Conservation (phyloP, 2,888 invertebrate species). For the Andrena trimmerana region DNA sequence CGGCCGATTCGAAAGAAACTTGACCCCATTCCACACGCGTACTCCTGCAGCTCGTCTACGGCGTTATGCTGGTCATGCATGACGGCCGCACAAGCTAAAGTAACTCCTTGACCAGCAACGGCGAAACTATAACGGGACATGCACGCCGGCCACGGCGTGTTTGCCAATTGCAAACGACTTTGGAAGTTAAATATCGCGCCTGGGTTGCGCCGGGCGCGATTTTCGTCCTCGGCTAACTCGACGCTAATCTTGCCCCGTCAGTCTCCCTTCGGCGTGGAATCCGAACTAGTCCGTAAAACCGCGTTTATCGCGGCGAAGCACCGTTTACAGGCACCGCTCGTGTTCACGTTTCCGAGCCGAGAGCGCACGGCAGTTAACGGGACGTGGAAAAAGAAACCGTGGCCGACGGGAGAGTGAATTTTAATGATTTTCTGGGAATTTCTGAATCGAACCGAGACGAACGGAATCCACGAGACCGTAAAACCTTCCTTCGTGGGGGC, state of each 20-base stretch:
- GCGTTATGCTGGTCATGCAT: constrained; percentile 63
- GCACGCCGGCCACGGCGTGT: constrained; percentile 38
- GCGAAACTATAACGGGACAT: constrained; percentile 64
- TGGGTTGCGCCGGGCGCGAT: constrained; percentile 3
- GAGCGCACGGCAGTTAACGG: neutral
- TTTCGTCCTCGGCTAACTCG: constrained; percentile 39
- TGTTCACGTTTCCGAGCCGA: neutral
- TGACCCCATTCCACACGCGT: constrained; percentile 50
- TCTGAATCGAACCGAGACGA: constrained; percentile 22
- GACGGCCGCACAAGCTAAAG: constrained; percentile 23
- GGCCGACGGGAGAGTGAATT: constrained; percentile 47
- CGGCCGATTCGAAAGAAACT: constrained; percentile 26
- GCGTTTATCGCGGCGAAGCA: constrained; percentile 17
- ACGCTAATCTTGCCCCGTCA: constrained; percentile 37
- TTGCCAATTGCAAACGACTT: constrained; percentile 54
- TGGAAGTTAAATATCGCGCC: constrained; percentile 52
- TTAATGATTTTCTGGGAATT: constrained; percentile 51
- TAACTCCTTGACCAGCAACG: constrained; percentile 41
- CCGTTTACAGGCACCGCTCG: neutral
- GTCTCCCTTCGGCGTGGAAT: constrained; percentile 33
- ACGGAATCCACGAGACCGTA: constrained; percentile 50
- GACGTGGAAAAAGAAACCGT: neutral
- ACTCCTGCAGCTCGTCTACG: constrained; percentile 31
- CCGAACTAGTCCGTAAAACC: constrained; percentile 23
- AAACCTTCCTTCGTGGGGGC: constrained; percentile 46